Conservation (phyloP, 2,797 vertebrate genomes). For the Poecilia wingei region DNA sequence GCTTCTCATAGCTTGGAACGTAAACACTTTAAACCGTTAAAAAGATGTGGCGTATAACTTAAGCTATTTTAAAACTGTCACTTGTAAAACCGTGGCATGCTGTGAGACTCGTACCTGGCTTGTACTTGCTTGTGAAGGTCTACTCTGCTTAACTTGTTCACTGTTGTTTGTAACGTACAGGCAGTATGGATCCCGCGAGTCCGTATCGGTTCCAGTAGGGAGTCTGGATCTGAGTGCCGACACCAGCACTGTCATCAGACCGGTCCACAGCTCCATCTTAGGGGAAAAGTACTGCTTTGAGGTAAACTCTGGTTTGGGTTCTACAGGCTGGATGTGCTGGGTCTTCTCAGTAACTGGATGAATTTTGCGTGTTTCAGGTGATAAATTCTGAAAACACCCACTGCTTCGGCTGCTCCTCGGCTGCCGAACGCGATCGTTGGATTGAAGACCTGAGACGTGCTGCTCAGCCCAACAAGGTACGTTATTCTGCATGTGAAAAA, state of each 20-base stretch:
- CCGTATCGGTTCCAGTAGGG: slow-evolving; percentile 82
- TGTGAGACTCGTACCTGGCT: too few relatives aligned
- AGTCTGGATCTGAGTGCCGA: slow-evolving; percentile 87
- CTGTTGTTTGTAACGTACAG: slow-evolving; percentile 42
- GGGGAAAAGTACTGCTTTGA: slow-evolving; percentile 94
- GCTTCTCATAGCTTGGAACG: background rate
- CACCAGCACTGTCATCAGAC: slow-evolving; percentile 85
- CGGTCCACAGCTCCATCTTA: slow-evolving; percentile 91
- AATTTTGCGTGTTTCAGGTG: slow-evolving; percentile 74
- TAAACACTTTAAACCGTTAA: background rate
- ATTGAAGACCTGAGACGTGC: slow-evolving; percentile 90
- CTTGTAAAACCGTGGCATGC: background rate
- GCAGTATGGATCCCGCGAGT: slow-evolving; percentile 84
- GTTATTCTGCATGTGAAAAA: background rate
- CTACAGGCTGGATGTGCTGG: background rate
- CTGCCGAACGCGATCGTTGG: slow-evolving; percentile 91
- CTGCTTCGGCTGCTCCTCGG: slow-evolving; percentile 91
- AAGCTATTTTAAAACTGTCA: background rate
- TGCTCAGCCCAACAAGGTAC: slow-evolving; percentile 89
- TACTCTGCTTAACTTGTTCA: background rate
- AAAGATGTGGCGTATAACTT: background rate
- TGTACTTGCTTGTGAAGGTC: background rate
- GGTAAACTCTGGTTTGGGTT: slow-evolving; percentile 68
- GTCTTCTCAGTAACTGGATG: background rate
- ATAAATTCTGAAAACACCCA: slow-evolving; percentile 86